These are phyloP conservation scores for Scaptomyza pallida DNA, from an alignment of 1,140 invertebrate genomes.

Conservation along the genomic window DNA sequence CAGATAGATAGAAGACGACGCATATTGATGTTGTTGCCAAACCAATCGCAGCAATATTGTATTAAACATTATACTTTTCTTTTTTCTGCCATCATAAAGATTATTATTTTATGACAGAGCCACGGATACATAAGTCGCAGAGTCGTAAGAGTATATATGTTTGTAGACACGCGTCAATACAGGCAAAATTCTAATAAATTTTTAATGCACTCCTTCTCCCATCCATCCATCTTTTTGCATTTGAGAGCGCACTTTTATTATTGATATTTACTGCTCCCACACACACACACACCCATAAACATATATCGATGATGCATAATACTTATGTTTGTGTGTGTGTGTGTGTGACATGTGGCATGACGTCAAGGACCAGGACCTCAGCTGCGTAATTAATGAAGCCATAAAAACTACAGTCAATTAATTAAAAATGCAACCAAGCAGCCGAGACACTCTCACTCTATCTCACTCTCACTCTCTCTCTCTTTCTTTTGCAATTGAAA, in stretches of 20 bases:
- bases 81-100: slow-evolving; percentile 81
- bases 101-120: slow-evolving; percentile 74
- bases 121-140: slow-evolving; percentile 36
- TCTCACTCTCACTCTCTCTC: too few species aligned
- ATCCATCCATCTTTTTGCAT: slow-evolving; percentile 51
- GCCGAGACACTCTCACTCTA: background rate
- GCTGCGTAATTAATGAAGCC: slow-evolving; percentile 82
- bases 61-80: too few species aligned
- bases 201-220: slow-evolving; percentile 68
- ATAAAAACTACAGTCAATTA: slow-evolving; percentile 83
- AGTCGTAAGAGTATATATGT: slow-evolving; percentile 5
- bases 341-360: slow-evolving; percentile 55
- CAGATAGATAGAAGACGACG: slow-evolving; percentile 40
- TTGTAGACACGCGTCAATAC: slow-evolving; percentile 68
- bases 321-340: slow-evolving; percentile 30
- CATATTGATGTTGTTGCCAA: slow-evolving; percentile 19
- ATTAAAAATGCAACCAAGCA: slow-evolving; percentile 76
- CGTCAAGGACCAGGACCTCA: slow-evolving; percentile 64
- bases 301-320: slow-evolving; percentile 72
- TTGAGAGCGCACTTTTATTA: slow-evolving; percentile 80
- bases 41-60: slow-evolving; percentile 70
- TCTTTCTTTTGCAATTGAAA: slow-evolving; percentile 29
- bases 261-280: slow-evolving; percentile 71
- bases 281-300: slow-evolving; percentile 10
- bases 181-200: slow-evolving; percentile 81